Evolutionary conservation across 2,888 invertebrate species (phyloP).

Genomic region (Scaptomyza cyrtandrae): DNA sequence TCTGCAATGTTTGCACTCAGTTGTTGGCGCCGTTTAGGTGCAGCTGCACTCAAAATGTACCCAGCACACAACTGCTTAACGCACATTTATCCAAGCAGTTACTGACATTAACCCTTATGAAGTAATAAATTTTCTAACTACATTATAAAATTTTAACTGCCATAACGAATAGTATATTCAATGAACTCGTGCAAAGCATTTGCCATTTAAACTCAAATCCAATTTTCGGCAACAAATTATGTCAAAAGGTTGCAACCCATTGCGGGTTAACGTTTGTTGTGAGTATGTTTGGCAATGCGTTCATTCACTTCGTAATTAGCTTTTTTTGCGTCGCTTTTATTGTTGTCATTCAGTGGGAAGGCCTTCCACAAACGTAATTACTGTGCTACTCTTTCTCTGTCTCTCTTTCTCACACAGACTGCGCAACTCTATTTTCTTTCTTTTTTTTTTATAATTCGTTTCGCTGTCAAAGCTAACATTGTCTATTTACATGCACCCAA

Average conservation of each 20-base stretch:
- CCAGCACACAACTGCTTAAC: slow-evolving; percentile 7
- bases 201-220: neutral
- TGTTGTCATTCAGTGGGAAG: slow-evolving; percentile 50
- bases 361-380: slow-evolving; percentile 52
- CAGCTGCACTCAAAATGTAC: slow-evolving; percentile 59
- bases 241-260: slow-evolving; percentile 13
- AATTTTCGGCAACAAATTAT: slow-evolving; percentile 3
- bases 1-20: slow-evolving; percentile 38
- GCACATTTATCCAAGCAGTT: slow-evolving; percentile 9
- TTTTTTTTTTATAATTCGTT: slow-evolving; percentile 18
- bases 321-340: slow-evolving; percentile 44
- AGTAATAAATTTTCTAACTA: neutral
- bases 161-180: slow-evolving; percentile 6
- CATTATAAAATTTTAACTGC: neutral
- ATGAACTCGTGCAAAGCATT: neutral
- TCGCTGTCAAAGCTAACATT: slow-evolving; percentile 24
- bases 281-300: slow-evolving; percentile 28
- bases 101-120: slow-evolving; percentile 15
- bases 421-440: slow-evolving; percentile 27
- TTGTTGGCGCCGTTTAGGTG: slow-evolving; percentile 33
- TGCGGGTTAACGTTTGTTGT: slow-evolving; percentile 14
- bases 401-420: slow-evolving; percentile 9
- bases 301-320: slow-evolving; percentile 56
- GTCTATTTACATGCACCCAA: slow-evolving; percentile 63
- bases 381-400: slow-evolving; percentile 3